Percentiles rank a stretch among this genome's conserved stretches.
Evolutionary conservation across 2,797 vertebrate species (phyloP).

Genomic region (Poeciliopsis gracilis): DNA sequence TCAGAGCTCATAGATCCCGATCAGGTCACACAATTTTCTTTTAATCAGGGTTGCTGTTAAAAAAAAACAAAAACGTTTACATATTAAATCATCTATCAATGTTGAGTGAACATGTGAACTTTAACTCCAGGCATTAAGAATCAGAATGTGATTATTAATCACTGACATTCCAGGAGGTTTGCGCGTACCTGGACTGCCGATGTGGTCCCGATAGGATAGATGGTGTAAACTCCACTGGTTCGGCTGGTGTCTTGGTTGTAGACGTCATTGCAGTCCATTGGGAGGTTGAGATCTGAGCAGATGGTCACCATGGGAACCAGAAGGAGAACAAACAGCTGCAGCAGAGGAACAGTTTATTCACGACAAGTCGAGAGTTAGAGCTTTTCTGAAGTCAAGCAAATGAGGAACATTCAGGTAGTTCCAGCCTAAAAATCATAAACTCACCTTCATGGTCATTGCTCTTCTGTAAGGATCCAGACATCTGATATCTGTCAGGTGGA

Average conservation of each 20-base stretch:
- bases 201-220: slow-evolving; percentile 3
- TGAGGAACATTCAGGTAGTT: background rate
- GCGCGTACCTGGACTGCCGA: slow-evolving; percentile 7
- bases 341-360: background rate
- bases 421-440: background rate
- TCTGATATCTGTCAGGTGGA: background rate
- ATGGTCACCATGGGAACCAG: background rate
- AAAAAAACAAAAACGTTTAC: too few species aligned
- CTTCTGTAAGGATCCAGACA: background rate
- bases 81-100: background rate
- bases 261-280: slow-evolving; percentile 18
- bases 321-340: slow-evolving; percentile 13
- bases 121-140: background rate
- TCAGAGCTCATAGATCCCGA: background rate
- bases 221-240: slow-evolving; percentile 8
- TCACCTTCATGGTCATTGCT: slow-evolving; percentile 5
- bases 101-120: background rate
- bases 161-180: too few species aligned
- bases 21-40: background rate
- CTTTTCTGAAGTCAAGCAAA: background rate
- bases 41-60: background rate
- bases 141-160: background rate
- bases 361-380: background rate
- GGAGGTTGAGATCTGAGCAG: background rate
- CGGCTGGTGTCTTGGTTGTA: background rate